Evolutionary conservation across 1,140 invertebrate species (phyloP), one percentile per base, ranked within the genome.

Genomic region (Mizuhopecten yessoensis): DNA sequence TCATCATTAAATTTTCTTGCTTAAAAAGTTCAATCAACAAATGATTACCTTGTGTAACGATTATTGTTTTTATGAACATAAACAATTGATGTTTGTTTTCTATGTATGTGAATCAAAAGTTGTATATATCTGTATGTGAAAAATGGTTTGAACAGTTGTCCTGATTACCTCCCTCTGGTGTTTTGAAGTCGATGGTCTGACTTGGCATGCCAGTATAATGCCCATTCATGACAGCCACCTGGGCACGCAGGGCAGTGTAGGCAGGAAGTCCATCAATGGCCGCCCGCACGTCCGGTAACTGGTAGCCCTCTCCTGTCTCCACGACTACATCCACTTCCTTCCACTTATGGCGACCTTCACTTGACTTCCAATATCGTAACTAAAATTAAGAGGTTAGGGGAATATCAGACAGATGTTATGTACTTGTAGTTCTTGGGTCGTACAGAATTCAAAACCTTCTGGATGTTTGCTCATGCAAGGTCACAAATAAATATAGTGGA

Each of bases 171-270:
- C 96, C 96, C 97, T 99, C 99, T 1, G 98, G 98, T 11, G 98
- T 99, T 87, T 98, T 97, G 96, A 99, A 99, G 92, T 97, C 98
- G 33, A 99, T 97, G 0, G 97, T 97, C 93, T 98, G 98, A 94
- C 98, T 99, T 0, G 98, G 97, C 11, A 99, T 98, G 42, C 99
- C 99, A 96, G 98, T 98, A 96, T 98, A 98, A 86, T 97, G 97
- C 3, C 98, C 98, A 96, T 99, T 99, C 96, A 98, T 99, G 0
- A 98, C 99, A 49, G 98, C 97, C 86, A 99, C 98, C 93, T 98
- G 97, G 0, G 98, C 99, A 95, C 97, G 98, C 96, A 99, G 99
- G 96, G 98, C 98, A 34, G 98, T 98, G 96, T 98, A 98, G 0
- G 99, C 95, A 29, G 96, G 96, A 2, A 96, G 93, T 33, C 94